phyloP scores from a whole-genome alignment of 2,113 vertebrate species.

The Haemorhous mexicanus region DNA sequence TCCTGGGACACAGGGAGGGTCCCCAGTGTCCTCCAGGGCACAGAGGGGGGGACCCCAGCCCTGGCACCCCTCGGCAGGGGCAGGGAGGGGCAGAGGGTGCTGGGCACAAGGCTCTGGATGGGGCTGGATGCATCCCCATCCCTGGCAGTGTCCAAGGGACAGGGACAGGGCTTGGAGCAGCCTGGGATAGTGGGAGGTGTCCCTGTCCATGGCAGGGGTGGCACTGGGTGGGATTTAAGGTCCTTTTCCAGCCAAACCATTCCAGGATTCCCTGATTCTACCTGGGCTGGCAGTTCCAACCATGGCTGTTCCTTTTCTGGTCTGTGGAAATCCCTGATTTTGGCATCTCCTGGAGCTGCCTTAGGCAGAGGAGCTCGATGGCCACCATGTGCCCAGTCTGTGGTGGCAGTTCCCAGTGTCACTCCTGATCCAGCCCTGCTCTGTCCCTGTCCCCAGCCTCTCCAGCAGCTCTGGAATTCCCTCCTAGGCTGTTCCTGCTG shows the following conservation, averaged over 20 bases:
- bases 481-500: too few species aligned
- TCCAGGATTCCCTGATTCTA: not conserved
- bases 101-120: not conserved
- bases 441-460: not conserved
- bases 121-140: not conserved
- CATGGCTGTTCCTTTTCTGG: not conserved
- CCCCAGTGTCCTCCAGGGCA: not conserved
- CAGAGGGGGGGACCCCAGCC: not conserved
- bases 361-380: not conserved
- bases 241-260: not conserved
- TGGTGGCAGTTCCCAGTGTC: not conserved
- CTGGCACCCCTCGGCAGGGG: not conserved
- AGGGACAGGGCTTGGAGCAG: not conserved
- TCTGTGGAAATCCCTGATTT: not conserved
- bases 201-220: not conserved
- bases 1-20: not conserved
- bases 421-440: rapidly evolving
- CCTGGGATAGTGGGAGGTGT: not conserved
- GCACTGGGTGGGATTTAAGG: not conserved
- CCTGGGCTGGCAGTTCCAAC: not conserved
- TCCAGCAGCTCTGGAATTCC: not conserved
- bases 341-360: not conserved
- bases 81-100: not conserved
- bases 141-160: not conserved
- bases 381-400: rapidly evolving